A percentile compares a stretch with the other conserved stretches of the same genome.
phyloP scores from a whole-genome alignment of 2,888 invertebrate genomes.

The Nomada ferruginata region DNA sequence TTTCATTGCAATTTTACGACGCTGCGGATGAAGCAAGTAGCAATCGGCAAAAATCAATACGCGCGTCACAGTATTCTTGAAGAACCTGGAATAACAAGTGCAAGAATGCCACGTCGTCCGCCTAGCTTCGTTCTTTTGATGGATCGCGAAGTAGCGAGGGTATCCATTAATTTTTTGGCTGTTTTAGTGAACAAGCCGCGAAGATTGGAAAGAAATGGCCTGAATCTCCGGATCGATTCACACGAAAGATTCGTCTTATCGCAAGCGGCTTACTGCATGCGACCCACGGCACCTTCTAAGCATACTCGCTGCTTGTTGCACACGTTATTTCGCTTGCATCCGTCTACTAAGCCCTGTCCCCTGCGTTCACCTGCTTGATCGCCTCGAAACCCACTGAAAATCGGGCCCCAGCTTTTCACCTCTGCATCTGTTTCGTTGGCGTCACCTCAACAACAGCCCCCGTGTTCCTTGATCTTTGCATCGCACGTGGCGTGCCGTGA shows the following conservation, averaged over 20 bases:
- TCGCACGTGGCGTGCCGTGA: constrained; percentile 37
- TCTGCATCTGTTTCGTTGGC: constrained; percentile 5
- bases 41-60: no score
- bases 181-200: background rate
- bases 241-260: background rate
- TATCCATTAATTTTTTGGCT: no score
- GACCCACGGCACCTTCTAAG: background rate
- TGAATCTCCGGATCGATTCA: constrained; percentile 2
- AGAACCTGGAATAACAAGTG: no score
- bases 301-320: background rate
- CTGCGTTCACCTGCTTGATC: constrained; percentile 15
- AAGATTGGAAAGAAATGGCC: background rate
- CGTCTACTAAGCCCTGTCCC: background rate
- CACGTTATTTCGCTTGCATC: constrained; percentile 12
- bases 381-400: constrained; percentile 11
- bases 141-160: no score
- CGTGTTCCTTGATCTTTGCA: constrained; percentile 22
- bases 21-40: no score
- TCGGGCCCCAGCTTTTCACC: background rate
- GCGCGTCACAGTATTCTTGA: no score
- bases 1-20: no score
- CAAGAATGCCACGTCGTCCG: no score
- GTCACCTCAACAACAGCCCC: constrained; percentile 14
- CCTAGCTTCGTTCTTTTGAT: no score
- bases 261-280: constrained; percentile 37